Base-by-base conservation (phyloP, 2,888 invertebrate species). In the Eilema caniola region DNA sequence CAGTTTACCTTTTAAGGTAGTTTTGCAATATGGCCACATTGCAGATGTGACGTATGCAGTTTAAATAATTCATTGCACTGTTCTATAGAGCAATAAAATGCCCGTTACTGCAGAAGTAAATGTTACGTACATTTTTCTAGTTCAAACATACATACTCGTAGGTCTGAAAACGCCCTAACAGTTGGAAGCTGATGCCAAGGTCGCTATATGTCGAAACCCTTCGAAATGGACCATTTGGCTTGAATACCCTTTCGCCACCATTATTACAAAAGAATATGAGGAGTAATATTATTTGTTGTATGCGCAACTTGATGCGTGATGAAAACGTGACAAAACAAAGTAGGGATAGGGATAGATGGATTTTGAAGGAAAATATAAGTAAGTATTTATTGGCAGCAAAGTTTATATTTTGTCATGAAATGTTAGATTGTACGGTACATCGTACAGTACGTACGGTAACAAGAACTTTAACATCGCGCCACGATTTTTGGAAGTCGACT, bases 161-260 rank as follows among this genome's bases (percentile, higher is more conserved):
- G 70, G 70, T 72, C 71, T 74, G 60, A 47, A 67, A 28, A 28
- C 67, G 28, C 41, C 67, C 67, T 67, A 61, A 67, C 41, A 57
- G 37, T 20, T 69, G 66, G 67, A 79, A 74, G 68, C 77, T 67
- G 41, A 2, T n/a, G 67, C 56, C 67, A 74, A 70, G 70, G 79
- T 33, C 75, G 70, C 69, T 78, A 69, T 63, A 61, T 77, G 79
- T 75, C 73, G 67, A 73, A 62, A 71, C 77, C 79, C 75, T 77
- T 77, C 61, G 60, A 67, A 81, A 77, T 73, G 70, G 74, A 69
- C 74, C 71, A 78, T 81, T 80, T 64, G 69, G 77, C 62, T 65
- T 66, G 70, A 70, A 56, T 72, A 74, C 73, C 77, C 79, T 74
- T 75, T 77, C 74, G 70, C 73, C 74, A 73, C 69, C 72, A 74